Conservation (phyloP, 35 echinoderm and acorn worm genomes). For the Acanthaster planci region DNA sequence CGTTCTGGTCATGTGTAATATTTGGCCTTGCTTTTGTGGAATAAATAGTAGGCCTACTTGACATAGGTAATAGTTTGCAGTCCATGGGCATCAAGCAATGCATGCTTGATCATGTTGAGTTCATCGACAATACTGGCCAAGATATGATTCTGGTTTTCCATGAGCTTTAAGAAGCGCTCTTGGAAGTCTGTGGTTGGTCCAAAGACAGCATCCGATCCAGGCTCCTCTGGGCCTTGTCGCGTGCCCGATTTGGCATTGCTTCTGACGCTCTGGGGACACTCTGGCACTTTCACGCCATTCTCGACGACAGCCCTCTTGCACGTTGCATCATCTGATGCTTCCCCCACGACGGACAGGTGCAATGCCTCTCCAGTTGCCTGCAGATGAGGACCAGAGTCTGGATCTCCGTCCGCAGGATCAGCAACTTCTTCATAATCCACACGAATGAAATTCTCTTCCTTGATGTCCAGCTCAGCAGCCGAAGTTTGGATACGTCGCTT, state of each 20-base stretch:
- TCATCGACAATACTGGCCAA: constrained; percentile 6
- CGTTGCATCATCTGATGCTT: background rate
- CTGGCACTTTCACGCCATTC: too few species aligned
- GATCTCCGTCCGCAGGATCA: too few species aligned
- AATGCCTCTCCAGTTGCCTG: background rate
- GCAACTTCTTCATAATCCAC: background rate
- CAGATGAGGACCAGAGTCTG: background rate
- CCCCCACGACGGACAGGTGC: background rate
- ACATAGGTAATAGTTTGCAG: background rate
- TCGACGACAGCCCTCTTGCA: background rate
- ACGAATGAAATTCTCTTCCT: background rate
- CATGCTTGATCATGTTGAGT: constrained; percentile 7
- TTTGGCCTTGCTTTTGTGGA: too few species aligned
- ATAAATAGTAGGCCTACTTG: background rate
- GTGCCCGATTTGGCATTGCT: background rate
- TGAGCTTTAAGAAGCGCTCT: background rate
- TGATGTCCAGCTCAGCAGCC: background rate
- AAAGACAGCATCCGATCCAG: background rate
- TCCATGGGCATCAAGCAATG: background rate
- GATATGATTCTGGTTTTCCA: constrained; percentile 17
- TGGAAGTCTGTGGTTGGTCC: background rate
- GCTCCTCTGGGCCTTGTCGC: background rate
- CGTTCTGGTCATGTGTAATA: too few species aligned
- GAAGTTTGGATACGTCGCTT: background rate
- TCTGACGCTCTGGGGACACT: background rate